Conservation (phyloP, 2,113 vertebrate genomes). For the rabbit (Oryctolagus cuniculus) region DNA sequence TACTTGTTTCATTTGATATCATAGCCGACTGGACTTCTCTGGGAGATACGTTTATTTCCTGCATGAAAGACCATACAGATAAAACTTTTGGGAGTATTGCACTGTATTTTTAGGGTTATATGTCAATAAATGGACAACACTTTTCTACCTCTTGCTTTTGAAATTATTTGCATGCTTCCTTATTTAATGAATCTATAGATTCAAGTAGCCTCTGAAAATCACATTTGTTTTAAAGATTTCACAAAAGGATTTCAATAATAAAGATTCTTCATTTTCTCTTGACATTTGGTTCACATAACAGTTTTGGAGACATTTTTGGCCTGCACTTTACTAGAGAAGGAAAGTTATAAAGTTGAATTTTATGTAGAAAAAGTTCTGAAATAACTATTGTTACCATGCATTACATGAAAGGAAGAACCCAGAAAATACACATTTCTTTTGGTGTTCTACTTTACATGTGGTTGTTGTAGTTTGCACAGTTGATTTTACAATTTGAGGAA, state of each 20-base stretch:
- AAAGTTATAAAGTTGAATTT: background rate
- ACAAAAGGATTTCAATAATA: background rate
- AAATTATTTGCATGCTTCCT: conserved; percentile 26
- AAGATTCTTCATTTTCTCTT: background rate
- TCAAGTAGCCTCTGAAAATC: background rate
- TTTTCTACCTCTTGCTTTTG: background rate
- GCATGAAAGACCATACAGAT: background rate
- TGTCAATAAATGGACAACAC: background rate
- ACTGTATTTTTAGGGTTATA: background rate
- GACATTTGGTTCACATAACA: background rate
- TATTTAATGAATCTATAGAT: background rate
- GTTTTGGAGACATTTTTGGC: background rate
- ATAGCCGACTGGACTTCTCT: background rate
- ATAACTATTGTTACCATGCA: background rate
- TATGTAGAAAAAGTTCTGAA: conserved; percentile 11
- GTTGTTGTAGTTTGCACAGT: background rate
- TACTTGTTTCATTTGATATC: conserved; percentile 65
- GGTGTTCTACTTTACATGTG: background rate
- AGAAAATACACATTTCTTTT: background rate
- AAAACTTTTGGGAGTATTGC: conserved; percentile 1
- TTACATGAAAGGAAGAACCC: background rate
- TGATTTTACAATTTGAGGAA: background rate
- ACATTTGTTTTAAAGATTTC: background rate
- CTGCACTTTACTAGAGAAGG: background rate
- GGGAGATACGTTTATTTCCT: conserved; percentile 23